A percentile compares a stretch with the other conserved stretches of the same genome.
These are phyloP conservation scores for Campoplex capitator DNA, from an alignment of 2,888 invertebrate species.

Conservation along the genomic window DNA sequence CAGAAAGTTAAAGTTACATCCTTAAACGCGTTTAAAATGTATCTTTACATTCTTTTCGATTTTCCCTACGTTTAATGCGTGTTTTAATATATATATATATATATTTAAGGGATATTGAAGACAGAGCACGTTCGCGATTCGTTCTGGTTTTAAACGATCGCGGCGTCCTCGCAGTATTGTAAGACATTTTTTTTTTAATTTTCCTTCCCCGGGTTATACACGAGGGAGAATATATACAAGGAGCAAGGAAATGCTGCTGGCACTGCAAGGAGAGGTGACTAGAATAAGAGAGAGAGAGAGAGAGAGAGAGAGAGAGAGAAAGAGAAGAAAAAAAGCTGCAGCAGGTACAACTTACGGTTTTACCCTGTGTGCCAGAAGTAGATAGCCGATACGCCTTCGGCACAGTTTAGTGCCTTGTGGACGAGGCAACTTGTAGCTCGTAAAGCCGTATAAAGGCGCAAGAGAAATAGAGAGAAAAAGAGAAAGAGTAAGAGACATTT, in stretches of 20 bases:
- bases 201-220: slow-evolving; percentile 33
- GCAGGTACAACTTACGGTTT: slow-evolving; percentile 61
- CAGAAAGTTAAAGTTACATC: slow-evolving; percentile 33
- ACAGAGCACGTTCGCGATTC: slow-evolving; percentile 58
- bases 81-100: slow-evolving; percentile 33
- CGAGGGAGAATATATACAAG: slow-evolving; percentile 23
- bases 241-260: slow-evolving; percentile 42
- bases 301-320: not conserved
- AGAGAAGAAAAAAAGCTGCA: slow-evolving; percentile 5
- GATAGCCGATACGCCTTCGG: slow-evolving; percentile 58
- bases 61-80: not conserved
- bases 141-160: slow-evolving; percentile 63
- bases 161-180: slow-evolving; percentile 21
- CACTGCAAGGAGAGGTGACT: not conserved
- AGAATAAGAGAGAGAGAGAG: slow-evolving; percentile 4
- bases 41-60: slow-evolving; percentile 42
- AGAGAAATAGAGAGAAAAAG: slow-evolving; percentile 37
- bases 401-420: slow-evolving; percentile 66
- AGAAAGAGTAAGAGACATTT: not conserved
- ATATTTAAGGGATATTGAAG: slow-evolving; percentile 49
- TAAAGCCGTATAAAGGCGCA: slow-evolving; percentile 67
- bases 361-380: slow-evolving; percentile 36
- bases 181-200: slow-evolving; percentile 28
- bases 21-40: slow-evolving; percentile 59
- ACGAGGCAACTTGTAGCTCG: slow-evolving; percentile 67